Base-by-base conservation (phyloP, 1,140 invertebrate genomes). In the Belonocnema kinseyi region DNA sequence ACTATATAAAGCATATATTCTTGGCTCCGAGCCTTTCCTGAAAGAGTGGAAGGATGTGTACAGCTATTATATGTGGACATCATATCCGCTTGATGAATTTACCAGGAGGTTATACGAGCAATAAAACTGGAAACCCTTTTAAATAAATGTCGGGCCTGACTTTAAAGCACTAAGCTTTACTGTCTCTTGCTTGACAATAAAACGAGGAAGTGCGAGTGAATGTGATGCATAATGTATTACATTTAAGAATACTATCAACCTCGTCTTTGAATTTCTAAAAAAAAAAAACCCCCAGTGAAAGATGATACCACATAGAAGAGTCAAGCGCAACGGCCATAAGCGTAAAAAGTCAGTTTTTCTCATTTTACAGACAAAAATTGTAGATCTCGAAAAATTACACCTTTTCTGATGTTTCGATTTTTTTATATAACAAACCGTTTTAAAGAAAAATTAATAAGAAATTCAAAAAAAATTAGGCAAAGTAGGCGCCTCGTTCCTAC, bases 51-150 rank as follows among this genome's bases (percentile, higher is more conserved):
- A 75, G 70, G 71, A 84, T 83, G 83, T 83, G 83, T 82, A 76
- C 66, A 71, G 76, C 73, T 76, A 75, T 58, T 80, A 81, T 76
- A 58, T 66, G 54, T 46, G 19, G 12, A 21, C 74, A 79, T 85
- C 83, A 85, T 82, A 83, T 86, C 76, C 80, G 81, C 84, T 83
- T 85, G 84, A 87, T 87, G 85, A 85, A 87, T 86, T 86, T 71
- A 72, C 40, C 71, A 54, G 77, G 74, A 82, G 75, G 81, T 84
- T 84, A 81, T 81, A 76, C 76, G 78, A 72, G 84, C 85, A 82
- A 86, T 87, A 87, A 87, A 87, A 84, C 84, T 80, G 78, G 74
- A 82, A 84, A 86, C 82, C 84, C 84, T 85, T 84, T 84, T 85
- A 86, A 85, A 82, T 86, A 87, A 86, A 85, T 84, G 85, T 75